Base-by-base conservation (phyloP, 1,140 invertebrate genomes). In the Polyergus mexicanus region DNA sequence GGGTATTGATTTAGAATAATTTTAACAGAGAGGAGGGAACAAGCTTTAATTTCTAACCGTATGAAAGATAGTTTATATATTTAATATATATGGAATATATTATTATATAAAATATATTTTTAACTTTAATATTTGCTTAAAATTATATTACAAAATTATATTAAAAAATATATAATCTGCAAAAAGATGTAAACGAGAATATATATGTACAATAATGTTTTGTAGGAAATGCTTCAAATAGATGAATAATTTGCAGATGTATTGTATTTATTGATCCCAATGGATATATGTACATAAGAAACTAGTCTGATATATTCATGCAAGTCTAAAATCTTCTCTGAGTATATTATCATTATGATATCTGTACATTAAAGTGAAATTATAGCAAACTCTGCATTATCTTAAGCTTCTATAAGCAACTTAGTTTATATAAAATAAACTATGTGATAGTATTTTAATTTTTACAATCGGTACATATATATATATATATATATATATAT, bases 301-400 rank as follows among this genome's bases (percentile, higher is more conserved):
- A 69, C 44, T 47, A 38, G 35, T 54, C 44, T 54, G 54, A 68
- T 56, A 68, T 63, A 80, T 80, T 80, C 54, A 78, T 68, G 76
- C 62, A 80, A 80, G 76, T 68, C n/a, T 28, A 10, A 54, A 65
- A 54, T 68, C 44, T 78, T 25, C 32, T 16, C 32, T 38, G 35
- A 32, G 56, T 54, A 25, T 32, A 22, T n/a, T 25, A 16, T 32
- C 54, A 41, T 68, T 68, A 69, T 19, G 54, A 74, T 60, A 60
- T 16, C 44, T 51, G 38, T 80, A 80, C 41, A 25, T 47, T 80
- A 69, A 80, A 69, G 76, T 69, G 69, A 68, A 51, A 16, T 80
- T 38, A 69, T 28, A n/a, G 76, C 44, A 4, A 68, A 35, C 32
- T 54, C 1, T 56, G 32, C 13, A 77, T 80, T 80, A 78, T 51